Base-by-base conservation (phyloP, 1,140 invertebrate genomes). In the Lepidotrigona ventralis region DNA sequence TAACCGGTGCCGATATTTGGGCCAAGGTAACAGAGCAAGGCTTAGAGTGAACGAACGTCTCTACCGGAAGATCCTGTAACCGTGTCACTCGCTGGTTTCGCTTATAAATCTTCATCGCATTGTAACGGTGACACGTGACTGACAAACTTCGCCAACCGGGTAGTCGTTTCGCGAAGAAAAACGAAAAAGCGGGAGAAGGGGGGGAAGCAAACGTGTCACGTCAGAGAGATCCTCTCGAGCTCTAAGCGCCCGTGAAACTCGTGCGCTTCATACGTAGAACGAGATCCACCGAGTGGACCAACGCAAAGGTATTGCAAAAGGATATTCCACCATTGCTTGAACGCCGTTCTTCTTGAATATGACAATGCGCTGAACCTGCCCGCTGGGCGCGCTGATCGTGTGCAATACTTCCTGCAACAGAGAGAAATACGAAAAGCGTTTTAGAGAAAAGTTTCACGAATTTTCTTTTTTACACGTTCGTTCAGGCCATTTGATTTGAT, bases 321-420 rank as follows among this genome's bases (percentile, higher is more conserved):
- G 97, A 98, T 98, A 99, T 98, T 99, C 99, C 91, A 99, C 98
- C 98, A 99, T 99, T 76, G 98, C 98, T 94, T 99, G 99, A 12
- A 99, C 98, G 79, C 98, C 98, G 94, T 99, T 99, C 95, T 99
- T 99, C 96, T 99, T 99, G 95, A 99, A 99, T 90, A 99, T 99
- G 74, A 99, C 99, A 94, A 99, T 99, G 89, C 99, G 96, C 86
- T 98, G 96, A n/a, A 99, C 99, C 93, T 98, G 97, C 53, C 99
- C 99, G 95, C 98, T 98, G 78, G 98, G 97, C 88, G 97, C 96
- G 93, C 98, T 98, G 93, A 99, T 99, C 89, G 98, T 99, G 95
- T 99, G 98, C 92, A 99, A 96, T 69, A 99, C 98, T 95, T 99
- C 98, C 98, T 99, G 96, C 5, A 97, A 97, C 95, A 96, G 94